phyloP scores from a whole-genome alignment of 2,113 vertebrate species.

The Ivindomyrus marchei region DNA sequence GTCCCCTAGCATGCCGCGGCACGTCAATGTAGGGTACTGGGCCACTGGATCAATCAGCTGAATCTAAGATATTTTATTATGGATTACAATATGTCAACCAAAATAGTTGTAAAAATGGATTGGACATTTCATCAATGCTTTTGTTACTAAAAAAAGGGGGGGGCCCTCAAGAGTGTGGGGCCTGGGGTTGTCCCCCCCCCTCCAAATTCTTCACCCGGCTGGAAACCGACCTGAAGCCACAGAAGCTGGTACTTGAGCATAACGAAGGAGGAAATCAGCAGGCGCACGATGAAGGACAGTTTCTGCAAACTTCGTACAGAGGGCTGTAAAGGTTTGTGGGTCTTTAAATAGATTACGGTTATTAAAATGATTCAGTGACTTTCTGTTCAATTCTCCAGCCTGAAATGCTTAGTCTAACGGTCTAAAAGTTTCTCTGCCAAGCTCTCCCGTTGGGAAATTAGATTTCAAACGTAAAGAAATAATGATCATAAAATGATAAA shows the following conservation, averaged over 20 bases:
- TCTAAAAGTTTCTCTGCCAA: background rate
- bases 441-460: background rate
- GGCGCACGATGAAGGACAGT: background rate
- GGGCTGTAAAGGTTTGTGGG: background rate
- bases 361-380: background rate
- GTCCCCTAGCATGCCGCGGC: no score
- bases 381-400: background rate
- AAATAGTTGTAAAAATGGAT: background rate
- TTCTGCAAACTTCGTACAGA: background rate
- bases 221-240: background rate
- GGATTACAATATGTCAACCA: background rate
- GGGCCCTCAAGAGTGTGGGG: background rate
- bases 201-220: background rate
- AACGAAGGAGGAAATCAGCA: background rate
- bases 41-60: no score
- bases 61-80: background rate
- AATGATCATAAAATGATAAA: background rate
- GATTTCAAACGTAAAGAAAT: background rate
- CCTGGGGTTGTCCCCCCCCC: background rate
- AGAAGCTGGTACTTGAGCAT: background rate
- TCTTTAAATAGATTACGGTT: background rate
- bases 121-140: background rate
- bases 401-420: background rate
- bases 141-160: background rate
- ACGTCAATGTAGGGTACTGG: no score